A percentile compares a stretch with the other conserved stretches of the same genome.
phyloP scores from a whole-genome alignment of 2,797 vertebrate genomes.

The Artibeus jamaicensis region DNA sequence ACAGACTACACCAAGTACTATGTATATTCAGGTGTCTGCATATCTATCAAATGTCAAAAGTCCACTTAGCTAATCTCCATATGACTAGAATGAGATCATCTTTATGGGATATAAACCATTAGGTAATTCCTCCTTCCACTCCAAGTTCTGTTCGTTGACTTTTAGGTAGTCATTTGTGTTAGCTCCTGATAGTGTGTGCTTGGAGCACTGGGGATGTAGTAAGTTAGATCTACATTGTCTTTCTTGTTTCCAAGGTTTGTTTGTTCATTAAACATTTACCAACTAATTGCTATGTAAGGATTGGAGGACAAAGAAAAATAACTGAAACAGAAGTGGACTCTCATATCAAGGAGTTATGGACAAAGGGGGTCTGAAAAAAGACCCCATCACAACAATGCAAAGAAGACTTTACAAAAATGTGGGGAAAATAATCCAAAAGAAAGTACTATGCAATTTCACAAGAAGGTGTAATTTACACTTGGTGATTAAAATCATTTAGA shows the following conservation, averaged over 20 bases:
- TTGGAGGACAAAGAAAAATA: not conserved
- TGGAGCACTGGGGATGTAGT: not conserved
- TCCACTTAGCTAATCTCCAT: not conserved
- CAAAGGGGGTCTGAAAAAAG: not conserved
- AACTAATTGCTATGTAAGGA: not conserved
- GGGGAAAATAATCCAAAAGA: not conserved
- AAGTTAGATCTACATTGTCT: not conserved
- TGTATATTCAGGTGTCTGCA: not conserved
- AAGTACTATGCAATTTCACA: not conserved
- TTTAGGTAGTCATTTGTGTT: not conserved
- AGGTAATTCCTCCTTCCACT: not conserved
- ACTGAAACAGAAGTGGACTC: not conserved
- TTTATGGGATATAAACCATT: not conserved
- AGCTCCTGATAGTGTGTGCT: not conserved
- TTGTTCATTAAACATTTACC: not conserved
- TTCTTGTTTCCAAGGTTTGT: not conserved
- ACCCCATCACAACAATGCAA: not conserved
- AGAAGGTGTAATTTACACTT: not conserved
- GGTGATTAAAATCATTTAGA: not conserved
- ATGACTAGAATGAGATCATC: constrained; percentile 3
- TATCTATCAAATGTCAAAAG: constrained; percentile 34
- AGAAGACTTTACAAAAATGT: not conserved
- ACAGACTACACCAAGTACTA: constrained; percentile 4
- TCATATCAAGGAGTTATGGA: not conserved
- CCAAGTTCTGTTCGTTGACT: not conserved